Evolutionary conservation across 2,113 vertebrate genomes (phyloP), one percentile per base, ranked within the genome.

Genomic region (Hiodon alosoides): DNA sequence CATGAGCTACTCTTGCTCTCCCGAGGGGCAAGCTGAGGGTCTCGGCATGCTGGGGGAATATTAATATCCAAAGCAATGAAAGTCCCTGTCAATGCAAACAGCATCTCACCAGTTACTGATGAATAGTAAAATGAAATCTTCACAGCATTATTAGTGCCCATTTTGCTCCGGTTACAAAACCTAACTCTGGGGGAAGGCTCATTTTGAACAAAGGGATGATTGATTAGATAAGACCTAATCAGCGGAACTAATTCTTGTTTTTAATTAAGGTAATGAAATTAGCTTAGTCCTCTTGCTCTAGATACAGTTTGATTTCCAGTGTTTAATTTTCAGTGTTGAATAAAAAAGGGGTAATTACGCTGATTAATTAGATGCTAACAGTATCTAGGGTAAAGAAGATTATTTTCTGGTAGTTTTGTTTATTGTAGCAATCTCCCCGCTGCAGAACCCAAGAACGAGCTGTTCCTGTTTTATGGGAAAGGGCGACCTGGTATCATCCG

Each of bases 381-480:
- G 74, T 85, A 81, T 77, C 77, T 80, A 77, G 78, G 79, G 52
- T 76, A 84, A 88, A 85, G 78, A 80, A 87, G 88, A 89, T 90
- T 89, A 89, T 82, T 80, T 77, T 72, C 66, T 79, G 83, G 14
- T 81, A 78, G 73, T 54, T 31, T 81, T 87, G 83, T 90, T 93
- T 87, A 90, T 86, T 75, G 84, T 81, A 85, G 81, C 90, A 87
- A 93, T 89, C 90, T 85, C 87, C 82, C 82, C 89, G 86, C 89
- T 87, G 57, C 88, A 99, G 97, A 94, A 88, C 96, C 96, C 50
- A 98, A 96, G 88, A 96, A 92, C 81, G 93, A 98, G 81, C 89
- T 98, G 82, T 99, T 98, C 89, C 93, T 99, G 71, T 98, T 99
- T 90, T 99, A 98, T 82, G 97, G 97, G 31, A 99, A 99, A 89